phyloP scores from a whole-genome alignment of 1,140 invertebrate genomes.

The Papilio aristodemus region DNA sequence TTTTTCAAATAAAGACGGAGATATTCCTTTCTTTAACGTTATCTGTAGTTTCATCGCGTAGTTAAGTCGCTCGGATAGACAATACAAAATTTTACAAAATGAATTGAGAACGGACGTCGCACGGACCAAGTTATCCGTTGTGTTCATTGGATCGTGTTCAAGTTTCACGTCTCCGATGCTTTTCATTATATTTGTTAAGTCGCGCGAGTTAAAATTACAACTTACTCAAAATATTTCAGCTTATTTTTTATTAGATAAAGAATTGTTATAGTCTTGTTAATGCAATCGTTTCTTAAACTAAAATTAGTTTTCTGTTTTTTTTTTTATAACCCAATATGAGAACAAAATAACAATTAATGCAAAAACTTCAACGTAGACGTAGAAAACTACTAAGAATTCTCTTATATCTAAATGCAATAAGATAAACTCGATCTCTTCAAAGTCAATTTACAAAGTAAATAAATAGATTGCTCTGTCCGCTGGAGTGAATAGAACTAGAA shows the following conservation, averaged over 20 bases:
- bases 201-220: background rate
- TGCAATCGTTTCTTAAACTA: no score
- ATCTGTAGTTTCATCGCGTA: background rate
- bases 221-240: no score
- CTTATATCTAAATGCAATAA: background rate
- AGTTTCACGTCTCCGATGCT: background rate
- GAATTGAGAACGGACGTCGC: background rate
- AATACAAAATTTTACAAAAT: background rate
- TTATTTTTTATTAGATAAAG: no score
- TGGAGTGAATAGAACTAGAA: slow-evolving; percentile 1
- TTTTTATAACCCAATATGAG: no score
- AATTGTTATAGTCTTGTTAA: no score
- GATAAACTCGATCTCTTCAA: background rate
- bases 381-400: background rate
- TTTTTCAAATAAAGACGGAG: background rate
- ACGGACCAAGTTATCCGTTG: background rate
- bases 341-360: no score
- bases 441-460: slow-evolving; percentile 19
- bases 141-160: background rate
- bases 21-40: background rate
- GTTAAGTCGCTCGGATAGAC: background rate
- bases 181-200: background rate
- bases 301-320: no score
- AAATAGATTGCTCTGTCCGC: slow-evolving; percentile 3
- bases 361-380: background rate